Evolutionary conservation across 2,888 invertebrate genomes (phyloP), one percentile per base, ranked within the genome.

Genomic region (Andrena dorsata): DNA sequence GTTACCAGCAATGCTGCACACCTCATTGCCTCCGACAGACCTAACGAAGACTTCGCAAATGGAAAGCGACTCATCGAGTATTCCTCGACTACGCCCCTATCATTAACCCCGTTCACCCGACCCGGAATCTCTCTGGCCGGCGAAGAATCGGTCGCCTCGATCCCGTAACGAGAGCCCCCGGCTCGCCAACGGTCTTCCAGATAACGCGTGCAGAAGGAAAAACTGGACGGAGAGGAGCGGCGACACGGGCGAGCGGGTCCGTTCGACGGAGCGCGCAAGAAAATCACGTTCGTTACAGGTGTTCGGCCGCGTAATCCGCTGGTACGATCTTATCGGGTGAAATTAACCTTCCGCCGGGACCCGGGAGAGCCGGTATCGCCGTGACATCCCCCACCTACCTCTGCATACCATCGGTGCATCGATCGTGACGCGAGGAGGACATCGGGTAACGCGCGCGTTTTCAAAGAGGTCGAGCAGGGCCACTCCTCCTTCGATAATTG

Each of bases 261-360:
- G 82, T 82, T 73, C 74, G 68, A 76, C 73, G 79, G 72, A 83
- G 86, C 84, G 82, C 75, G 82, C 80, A 82, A 84, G 82, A 61
- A 76, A 86, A 80, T 76, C 84, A 80, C 84, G 87, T 86, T 82
- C 80, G 86, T 86, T 86, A 87, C 87, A 86, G 87, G 87, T 87
- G 87, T 82, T 84, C 87, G 73, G 56, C 75, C 70, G 79, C 84
- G 78, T 86, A 86, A 86, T 86, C 86, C 83, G 76, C 84, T 58
- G 58, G 66, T 82, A 74, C 76, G 87, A 87, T 87, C 88, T 87
- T 85, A 85, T 85, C 85, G 66, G 75, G 73, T 51, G 87, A 80
- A 85, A 87, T 87, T 85, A 82, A 80, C 85, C 87, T 83, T 76
- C 80, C 32, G 72, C 8, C 83, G 76, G 66, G 82, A 81, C 73